A percentile compares a stretch with the other conserved stretches of the same genome.
Evolutionary conservation across 1,140 invertebrate genomes (phyloP).

Genomic region (Cecropterus lyciades): DNA sequence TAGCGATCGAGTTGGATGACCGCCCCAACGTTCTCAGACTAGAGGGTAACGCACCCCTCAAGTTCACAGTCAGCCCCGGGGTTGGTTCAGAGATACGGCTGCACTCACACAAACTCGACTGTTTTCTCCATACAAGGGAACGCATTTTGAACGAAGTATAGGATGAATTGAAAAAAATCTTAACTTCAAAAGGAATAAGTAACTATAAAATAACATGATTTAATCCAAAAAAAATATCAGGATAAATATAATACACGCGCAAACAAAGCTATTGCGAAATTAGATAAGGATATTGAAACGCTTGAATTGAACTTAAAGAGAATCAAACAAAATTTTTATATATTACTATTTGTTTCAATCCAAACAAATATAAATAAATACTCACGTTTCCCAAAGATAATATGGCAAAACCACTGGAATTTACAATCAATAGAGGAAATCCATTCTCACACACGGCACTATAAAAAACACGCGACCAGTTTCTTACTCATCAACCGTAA

Average conservation of each 20-base stretch:
- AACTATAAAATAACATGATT: conserved; percentile 14
- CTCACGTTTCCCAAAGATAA: conserved; percentile 17
- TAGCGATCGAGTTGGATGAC: conserved; percentile 52
- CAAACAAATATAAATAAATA: conserved; percentile 5
- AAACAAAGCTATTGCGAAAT: conserved; percentile 1
- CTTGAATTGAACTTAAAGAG: no score
- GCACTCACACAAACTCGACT: conserved; percentile 49
- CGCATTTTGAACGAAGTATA: conserved; percentile 29
- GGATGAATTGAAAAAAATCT: conserved; percentile 2
- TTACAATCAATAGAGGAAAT: conserved; percentile 63
- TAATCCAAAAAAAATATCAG: conserved; percentile 24
- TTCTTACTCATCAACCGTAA: conserved; percentile 43
- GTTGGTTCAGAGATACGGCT: conserved; percentile 44
- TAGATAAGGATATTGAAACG: conserved; percentile 2
- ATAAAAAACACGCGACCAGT: conserved; percentile 52
- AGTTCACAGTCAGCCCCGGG: conserved; percentile 61
- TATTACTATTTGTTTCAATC: neutral
- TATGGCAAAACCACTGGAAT: conserved; percentile 24
- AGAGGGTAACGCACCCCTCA: conserved; percentile 76
- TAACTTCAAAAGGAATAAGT: neutral
- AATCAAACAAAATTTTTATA: neutral
- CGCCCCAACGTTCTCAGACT: conserved; percentile 37
- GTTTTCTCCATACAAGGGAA: conserved; percentile 25
- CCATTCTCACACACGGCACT: conserved; percentile 70
- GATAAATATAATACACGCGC: neutral